Evolutionary conservation across 2,888 invertebrate genomes (phyloP).

Genomic region (Leucophora obtusa): DNA sequence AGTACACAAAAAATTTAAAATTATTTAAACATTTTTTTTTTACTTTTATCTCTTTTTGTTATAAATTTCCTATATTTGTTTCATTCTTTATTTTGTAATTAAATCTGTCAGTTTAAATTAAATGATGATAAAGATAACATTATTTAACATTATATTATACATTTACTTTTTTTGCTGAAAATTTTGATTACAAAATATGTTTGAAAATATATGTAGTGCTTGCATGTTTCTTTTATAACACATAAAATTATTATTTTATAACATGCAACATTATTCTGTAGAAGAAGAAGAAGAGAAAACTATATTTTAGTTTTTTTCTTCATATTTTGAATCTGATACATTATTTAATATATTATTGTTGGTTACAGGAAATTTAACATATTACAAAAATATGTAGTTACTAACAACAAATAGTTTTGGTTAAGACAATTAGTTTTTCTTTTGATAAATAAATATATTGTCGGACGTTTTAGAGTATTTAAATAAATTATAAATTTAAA

Average conservation of each 20-base stretch:
- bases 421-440: not conserved
- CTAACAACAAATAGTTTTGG: not conserved
- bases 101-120: conserved; percentile 17
- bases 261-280: conserved; percentile 26
- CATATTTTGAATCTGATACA: not conserved
- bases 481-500: too few species aligned
- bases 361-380: not conserved
- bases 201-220: not conserved
- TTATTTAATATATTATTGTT: not conserved
- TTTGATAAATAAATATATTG: not conserved
- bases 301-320: too few species aligned
- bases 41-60: too few species aligned
- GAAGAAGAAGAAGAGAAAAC: not conserved
- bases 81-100: conserved; percentile 23
- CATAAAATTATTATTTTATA: conserved; percentile 20
- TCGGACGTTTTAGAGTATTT: not conserved
- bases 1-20: too few species aligned
- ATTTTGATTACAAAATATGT: not conserved
- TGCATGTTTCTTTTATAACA: conserved; percentile 1
- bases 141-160: not conserved
- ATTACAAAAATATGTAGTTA: not conserved
- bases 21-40: too few species aligned
- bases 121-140: conserved; percentile 2
- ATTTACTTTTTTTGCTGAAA: not conserved
- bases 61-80: not conserved